Base-by-base conservation (phyloP, 2,797 vertebrate genomes). In the Crax fasciolata region DNA sequence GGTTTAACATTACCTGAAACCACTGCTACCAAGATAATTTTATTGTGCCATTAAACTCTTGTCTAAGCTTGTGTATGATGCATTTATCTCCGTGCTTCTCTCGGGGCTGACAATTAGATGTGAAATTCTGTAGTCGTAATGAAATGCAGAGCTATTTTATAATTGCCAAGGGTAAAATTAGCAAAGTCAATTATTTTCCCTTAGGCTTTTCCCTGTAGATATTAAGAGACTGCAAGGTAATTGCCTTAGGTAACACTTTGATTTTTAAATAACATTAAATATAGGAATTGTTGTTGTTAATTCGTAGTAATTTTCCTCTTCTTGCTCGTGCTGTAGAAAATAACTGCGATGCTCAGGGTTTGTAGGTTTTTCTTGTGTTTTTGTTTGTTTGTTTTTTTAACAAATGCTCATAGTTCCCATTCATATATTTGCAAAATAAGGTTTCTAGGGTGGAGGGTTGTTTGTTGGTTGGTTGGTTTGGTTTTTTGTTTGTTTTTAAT, bases 111-210 rank as follows among this genome's bases (percentile, higher is more conserved):
- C 96, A 95, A 96, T 98, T 98, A 98, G 96, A 97, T 78, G 87
- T 97, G 97, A 96, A 88, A 89, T 97, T 98, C 94, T 96, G 93
- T 93, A 96, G 94, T 95, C 63, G 5, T 96, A 98, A 97, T 98
- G 97, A 98, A 98, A 98, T 98, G 98, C 97, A 97, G 97, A 98
- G 95, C 96, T 98, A 93, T 97, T 98, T 98, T 97, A 96, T 98
- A 97, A 98, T 97, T 98, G 97, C 97, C 98, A 97, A 94, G 97
- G 97, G 97, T 98, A 98, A 98, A 98, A 98, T 98, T 98, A 98
- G 97, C 97, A 95, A 97, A 98, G 98, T 97, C 97, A 98, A 97
- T 98, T 98, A 98, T 98, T 98, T 98, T 97, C 97, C 97, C 97
- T 95, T 95, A 97, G 97, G 97, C 97, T 97, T 98, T 97, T 98